Base-by-base conservation (phyloP, 1,140 invertebrate genomes). In the Pteromalus puparum region DNA sequence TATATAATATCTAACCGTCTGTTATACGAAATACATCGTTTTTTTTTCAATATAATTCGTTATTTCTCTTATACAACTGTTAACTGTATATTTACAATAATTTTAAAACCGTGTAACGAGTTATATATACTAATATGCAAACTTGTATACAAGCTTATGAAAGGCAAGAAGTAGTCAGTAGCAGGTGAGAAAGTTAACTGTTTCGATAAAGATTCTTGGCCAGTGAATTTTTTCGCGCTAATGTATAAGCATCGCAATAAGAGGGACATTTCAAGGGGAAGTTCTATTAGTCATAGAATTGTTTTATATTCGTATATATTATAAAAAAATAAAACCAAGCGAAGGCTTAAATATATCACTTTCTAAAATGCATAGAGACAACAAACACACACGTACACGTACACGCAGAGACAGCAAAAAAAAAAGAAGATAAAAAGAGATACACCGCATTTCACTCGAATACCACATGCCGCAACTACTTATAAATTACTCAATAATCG, bases 281-380 rank as follows among this genome's bases (percentile, higher is more conserved):
- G 9, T 65, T 75, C 15, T 65, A 26, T 34, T 42, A 81, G 42
- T 81, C 26, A 24, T 81, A 81, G 10, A 61, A 75, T 82, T 65
- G 15, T 82, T 82, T 68, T 77, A 70, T 26, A 76, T 48, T 70
- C 18, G 13, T 28, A 83, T 48, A 79, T 24, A 53, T 48, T 13
- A 4, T 3, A 28, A 6, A 28, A 9, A 82, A 75, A n/a, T n/a
- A 12, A 38, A 42, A 68, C 3, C 6, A 72, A 76, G 34, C 21
- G 38, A 65, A 72, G 2, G 67, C 65, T 83, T 61, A 7, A 48
- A 72, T 78, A 46, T 76, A 46, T 67, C 81, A 76, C 53, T 82
- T 82, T 42, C 46, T 67, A 76, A 76, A 68, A 28, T 76, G 53
- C 61, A 76, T n/a, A 76, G 30, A 74, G 30, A 74, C 72, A 30